Evolutionary conservation across 2,113 vertebrate species (phyloP), one percentile per base, ranked within the genome.

Genomic region (Ptyas mucosa): DNA sequence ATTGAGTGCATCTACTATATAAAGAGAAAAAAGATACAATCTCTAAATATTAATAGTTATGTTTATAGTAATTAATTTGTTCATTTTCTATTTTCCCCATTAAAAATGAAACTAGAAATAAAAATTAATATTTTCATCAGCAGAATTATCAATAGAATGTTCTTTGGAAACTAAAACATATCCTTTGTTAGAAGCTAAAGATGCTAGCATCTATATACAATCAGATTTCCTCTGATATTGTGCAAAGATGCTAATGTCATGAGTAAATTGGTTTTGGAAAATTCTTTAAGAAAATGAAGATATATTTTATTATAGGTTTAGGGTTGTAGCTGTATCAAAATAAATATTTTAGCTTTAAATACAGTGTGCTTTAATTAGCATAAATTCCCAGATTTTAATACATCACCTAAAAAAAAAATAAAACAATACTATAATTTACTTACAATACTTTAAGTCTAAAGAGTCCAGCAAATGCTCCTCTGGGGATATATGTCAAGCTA

Each of bases 401-500:
- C 93, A 95, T 94, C 94, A 95, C 95, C 95, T 58, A 90, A 92
- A 96, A 95, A n/a, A n/a, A n/a, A n/a, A n/a, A n/a, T 90, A 61
- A 94, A 91, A 96, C 94, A 94, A 96, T 97, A 95, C 92, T 94
- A 69, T 93, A 34, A 69, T 96, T 97, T 95, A 99, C 99, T 99
- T 97, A 99, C 99, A 99, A 98, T 91, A 99, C 98, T 99, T 98
- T 99, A 94, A 99, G 99, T 96, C 98, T 99, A 97, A 98, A 98
- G 97, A 99, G 98, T 93, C 99, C 99, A 23, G 96, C 91, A 96
- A 99, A 99, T 3, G 98, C 98, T 98, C 98, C 98, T 97, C 98
- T 98, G 96, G 99, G 98, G 96, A 99, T 98, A 97, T 98, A 96
- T 94, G 97, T 98, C 98, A 99, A 97, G 93, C 98, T 96, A 91